Percentiles rank a stretch among this genome's conserved stretches.
phyloP scores from a whole-genome alignment of 2,113 vertebrate genomes.

The Sinocyclocheilus anshuiensis region DNA sequence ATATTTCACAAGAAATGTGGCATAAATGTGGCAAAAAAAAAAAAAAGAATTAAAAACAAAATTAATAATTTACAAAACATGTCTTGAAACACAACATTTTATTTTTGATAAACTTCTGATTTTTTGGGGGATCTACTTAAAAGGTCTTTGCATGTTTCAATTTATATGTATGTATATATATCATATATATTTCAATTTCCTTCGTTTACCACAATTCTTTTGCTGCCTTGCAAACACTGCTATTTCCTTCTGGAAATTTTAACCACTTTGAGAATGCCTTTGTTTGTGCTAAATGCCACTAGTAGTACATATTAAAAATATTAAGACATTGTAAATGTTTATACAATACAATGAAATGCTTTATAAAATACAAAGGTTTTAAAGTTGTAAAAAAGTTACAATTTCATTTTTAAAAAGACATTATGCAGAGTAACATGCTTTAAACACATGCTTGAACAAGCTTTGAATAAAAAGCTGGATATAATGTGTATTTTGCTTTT shows the following conservation, averaged over 20 bases:
- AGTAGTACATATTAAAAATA: background rate
- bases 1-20: background rate
- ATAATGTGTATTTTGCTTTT: background rate
- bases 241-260: background rate
- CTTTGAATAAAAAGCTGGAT: background rate
- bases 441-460: slow-evolving; percentile 1
- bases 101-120: background rate
- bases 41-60: too few species aligned
- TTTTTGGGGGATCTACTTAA: too few species aligned
- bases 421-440: background rate
- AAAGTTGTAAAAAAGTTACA: background rate
- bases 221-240: too few species aligned
- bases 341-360: background rate
- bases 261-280: background rate
- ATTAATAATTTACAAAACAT: too few species aligned
- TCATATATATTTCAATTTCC: too few species aligned
- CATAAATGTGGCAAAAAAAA: too few species aligned
- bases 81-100: too few species aligned
- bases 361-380: background rate
- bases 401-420: background rate
- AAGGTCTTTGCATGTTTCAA: too few species aligned
- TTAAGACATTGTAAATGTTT: background rate
- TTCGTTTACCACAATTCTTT: too few species aligned
- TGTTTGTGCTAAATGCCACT: background rate
- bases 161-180: too few species aligned